Conservation (phyloP, 2,113 vertebrate genomes). For the Syrmaticus mikado region DNA sequence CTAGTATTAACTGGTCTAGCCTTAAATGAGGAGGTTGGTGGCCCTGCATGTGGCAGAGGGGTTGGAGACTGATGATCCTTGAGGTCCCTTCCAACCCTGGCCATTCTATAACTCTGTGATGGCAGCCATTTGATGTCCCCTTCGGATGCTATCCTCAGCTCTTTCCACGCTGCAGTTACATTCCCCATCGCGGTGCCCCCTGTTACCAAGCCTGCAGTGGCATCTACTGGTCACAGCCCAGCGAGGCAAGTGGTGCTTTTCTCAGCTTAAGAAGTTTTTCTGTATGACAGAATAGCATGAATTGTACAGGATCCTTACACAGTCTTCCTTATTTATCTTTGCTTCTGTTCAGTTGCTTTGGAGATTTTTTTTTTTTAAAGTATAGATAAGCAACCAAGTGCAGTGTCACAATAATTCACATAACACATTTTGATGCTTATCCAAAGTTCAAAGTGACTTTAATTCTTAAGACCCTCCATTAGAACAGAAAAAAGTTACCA, state of each 20-base stretch:
- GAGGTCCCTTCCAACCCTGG: no score
- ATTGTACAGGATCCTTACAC: not conserved
- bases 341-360: not conserved
- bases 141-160: accelerated
- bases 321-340: not conserved
- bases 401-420: not conserved
- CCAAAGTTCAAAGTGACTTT: no score
- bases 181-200: not conserved
- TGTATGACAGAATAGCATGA: not conserved
- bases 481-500: not conserved
- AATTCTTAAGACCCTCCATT: not conserved
- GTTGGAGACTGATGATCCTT: no score
- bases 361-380: not conserved
- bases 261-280: not conserved
- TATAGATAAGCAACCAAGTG: not conserved
- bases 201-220: conserved; percentile 26
- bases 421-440: not conserved
- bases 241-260: not conserved
- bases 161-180: accelerated
- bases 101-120: no score
- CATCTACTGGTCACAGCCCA: conserved; percentile 61
- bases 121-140: not conserved
- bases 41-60: no score
- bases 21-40: no score
- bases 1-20: no score